A percentile compares a stretch with the other conserved stretches of the same genome.
phyloP scores from a whole-genome alignment of 2,113 vertebrate genomes.

The Rhagologus leucostigma region DNA sequence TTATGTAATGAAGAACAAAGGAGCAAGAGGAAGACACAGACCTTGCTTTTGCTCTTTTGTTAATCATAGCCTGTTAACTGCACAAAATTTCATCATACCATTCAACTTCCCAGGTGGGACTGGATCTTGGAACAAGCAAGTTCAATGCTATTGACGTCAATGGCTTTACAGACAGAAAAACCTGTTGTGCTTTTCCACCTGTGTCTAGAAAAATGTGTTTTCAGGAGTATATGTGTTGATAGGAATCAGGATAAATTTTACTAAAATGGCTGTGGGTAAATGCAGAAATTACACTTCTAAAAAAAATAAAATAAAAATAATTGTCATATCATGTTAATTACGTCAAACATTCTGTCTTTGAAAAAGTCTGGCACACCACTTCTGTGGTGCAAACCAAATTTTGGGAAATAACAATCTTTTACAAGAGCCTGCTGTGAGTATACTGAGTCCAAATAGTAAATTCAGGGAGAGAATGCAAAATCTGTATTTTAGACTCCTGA shows the following conservation, averaged over 20 bases:
- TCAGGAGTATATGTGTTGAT: neutral
- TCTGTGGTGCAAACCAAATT: neutral
- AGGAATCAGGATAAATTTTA: neutral
- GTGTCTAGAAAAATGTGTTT: neutral
- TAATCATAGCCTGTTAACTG: neutral
- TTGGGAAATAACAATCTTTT: neutral
- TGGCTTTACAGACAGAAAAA: neutral
- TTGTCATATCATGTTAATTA: neutral
- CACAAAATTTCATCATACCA: neutral
- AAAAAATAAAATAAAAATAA: neutral
- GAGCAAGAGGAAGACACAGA: neutral
- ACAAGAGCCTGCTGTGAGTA: neutral
- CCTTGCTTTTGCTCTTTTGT: neutral
- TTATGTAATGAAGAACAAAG: neutral
- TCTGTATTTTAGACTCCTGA: neutral
- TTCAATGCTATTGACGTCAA: neutral
- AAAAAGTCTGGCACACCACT: neutral
- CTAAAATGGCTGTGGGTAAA: neutral
- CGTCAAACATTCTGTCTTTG: neutral
- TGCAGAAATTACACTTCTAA: neutral
- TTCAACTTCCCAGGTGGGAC: neutral
- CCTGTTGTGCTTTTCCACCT: neutral
- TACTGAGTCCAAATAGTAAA: neutral
- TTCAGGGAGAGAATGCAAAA: neutral
- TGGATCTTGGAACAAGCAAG: neutral